Base-by-base conservation (phyloP, 64 coral and sea anemone genomes). In the Hydrozoanthus tunicans region DNA sequence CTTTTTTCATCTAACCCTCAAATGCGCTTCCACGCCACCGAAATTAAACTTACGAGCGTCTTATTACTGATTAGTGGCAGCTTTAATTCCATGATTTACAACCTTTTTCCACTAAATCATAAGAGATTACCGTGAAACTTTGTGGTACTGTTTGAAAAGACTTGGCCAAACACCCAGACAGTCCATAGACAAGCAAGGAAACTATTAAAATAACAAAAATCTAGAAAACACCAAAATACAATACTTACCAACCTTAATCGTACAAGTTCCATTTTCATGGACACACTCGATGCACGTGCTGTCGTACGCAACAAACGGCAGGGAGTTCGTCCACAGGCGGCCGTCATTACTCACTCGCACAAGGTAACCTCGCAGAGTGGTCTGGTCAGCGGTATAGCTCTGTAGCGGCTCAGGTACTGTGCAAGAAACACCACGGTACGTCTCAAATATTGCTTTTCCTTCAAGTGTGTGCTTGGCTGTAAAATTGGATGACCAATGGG, bases 161-260 rank as follows among this genome's bases (percentile, higher is more conserved):
- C 32, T 43, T 43, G 32, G 32, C 32, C 32, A 43, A 43, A 43
- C 32, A 43, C 32, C 32, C 32, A 43, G 32, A 43, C 32, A 43
- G 32, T 43, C 32, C 32, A 43, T 2, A 43, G 32, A 43, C 32
- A 43, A 43, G 32, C 32, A 43, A 43, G 0, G 32, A 43, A 43
- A 43, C 32, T 43, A 43, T 43, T 43, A 43, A 43, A 2, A 43
- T 43, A 43, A 59, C 17, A 9, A 58, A 81, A 14, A 11, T 81
- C 58, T 64, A 88, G 6, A 59, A 14, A 32, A 43, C 15, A 88
- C 55, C 84, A 88, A 88, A 74, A 60, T 17, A 73, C 84, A 14
- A 15, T 88, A 88, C 84, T 88, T 88, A 88, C 84, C 84, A 88
- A 88, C 84, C 84, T 88, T 88, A 88, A 88, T 72, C 25, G 84